A percentile compares a stretch with the other conserved stretches of the same genome.
These are phyloP conservation scores for Premnoplex brunnescens DNA, from an alignment of 2,797 vertebrate species.

Conservation along the genomic window DNA sequence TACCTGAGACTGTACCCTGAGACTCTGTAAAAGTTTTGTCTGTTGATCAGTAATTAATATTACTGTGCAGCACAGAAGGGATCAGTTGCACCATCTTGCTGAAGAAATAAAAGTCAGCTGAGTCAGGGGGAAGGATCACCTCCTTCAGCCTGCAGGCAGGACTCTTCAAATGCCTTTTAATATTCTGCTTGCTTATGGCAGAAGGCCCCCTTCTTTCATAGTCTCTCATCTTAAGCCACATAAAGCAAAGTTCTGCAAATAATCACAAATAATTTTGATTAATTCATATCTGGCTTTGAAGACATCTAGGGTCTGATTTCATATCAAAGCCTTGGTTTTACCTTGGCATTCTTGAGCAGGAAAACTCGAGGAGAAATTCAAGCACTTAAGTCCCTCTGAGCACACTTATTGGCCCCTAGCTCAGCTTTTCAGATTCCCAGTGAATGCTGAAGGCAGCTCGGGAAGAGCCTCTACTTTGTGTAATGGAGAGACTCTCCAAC, in stretches of 20 bases:
- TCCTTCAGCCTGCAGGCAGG: neutral
- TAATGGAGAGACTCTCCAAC: neutral
- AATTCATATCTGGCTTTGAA: neutral
- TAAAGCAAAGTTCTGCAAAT: neutral
- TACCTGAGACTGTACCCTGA: neutral
- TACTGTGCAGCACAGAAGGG: neutral
- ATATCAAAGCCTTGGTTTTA: neutral
- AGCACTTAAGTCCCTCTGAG: neutral
- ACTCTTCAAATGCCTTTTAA: neutral
- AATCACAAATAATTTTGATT: neutral
- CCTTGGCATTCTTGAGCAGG: accelerated
- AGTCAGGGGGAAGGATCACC: neutral
- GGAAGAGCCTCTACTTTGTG: neutral
- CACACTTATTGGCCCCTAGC: neutral
- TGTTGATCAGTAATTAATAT: neutral
- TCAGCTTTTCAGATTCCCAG: neutral
- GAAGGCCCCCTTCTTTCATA: accelerated
- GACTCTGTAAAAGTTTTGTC: neutral
- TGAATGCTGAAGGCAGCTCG: neutral
- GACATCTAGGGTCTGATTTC: neutral
- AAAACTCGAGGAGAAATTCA: neutral
- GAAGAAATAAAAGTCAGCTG: neutral
- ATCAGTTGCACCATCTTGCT: neutral
- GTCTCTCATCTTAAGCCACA: neutral
- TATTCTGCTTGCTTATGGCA: neutral